phyloP scores from a whole-genome alignment of 2,797 vertebrate genomes.

The Chaenodraco wilsoni region DNA sequence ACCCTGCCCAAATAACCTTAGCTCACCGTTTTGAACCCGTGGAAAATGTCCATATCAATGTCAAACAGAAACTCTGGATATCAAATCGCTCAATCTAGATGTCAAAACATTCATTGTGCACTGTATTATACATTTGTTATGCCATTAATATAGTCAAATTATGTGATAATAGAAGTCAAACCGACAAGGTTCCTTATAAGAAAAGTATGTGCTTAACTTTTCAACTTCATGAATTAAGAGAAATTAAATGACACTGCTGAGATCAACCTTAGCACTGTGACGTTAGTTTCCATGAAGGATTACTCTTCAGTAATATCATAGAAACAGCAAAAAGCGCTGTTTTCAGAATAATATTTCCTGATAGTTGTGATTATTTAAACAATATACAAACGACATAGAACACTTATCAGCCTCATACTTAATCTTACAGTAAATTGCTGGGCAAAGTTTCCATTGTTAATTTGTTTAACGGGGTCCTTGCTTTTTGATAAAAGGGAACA shows the following conservation, averaged over 20 bases:
- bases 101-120: conserved; percentile 11
- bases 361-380: not conserved
- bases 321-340: not conserved
- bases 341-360: not conserved
- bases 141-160: not conserved
- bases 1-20: not conserved
- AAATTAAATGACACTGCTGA: not conserved
- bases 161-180: conserved; percentile 7
- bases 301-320: not conserved
- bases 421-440: not conserved
- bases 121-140: not conserved
- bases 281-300: not conserved
- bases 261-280: not conserved
- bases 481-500: conserved; percentile 33
- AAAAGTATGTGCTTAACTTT: not conserved
- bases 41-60: conserved; percentile 38
- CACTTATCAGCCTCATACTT: not conserved
- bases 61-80: conserved; percentile 32
- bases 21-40: conserved; percentile 1
- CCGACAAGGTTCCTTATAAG: not conserved
- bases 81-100: conserved; percentile 11
- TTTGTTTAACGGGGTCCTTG: conserved; percentile 25
- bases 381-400: not conserved
- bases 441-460: not conserved
- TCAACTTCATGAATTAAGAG: not conserved